Percentiles rank a stretch among this genome's conserved stretches.
Conservation (phyloP, 2,113 vertebrate genomes). For the Dasyornis broadbenti region DNA sequence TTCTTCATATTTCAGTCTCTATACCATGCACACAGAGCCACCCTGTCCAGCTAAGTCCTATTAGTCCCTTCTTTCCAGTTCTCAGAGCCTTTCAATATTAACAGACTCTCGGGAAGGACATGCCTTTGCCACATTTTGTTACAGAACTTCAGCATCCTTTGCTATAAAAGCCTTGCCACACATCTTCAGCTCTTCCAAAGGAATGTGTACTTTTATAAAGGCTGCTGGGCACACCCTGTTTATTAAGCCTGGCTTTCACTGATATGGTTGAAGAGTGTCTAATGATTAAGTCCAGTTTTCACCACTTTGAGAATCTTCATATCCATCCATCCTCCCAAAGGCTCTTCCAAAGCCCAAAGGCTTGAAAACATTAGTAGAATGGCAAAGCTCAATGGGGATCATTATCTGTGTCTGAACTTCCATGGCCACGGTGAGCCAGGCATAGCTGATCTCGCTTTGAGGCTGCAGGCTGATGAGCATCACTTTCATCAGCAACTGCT, state of each 20-base stretch:
- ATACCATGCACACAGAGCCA: neutral
- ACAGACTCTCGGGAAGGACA: rapidly evolving
- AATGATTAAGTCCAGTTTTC: neutral
- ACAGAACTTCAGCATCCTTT: neutral
- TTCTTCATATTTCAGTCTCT: neutral
- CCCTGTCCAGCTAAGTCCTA: neutral
- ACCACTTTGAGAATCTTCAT: neutral
- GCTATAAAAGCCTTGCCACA: neutral
- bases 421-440: neutral
- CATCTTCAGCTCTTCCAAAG: neutral
- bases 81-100: neutral
- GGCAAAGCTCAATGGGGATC: neutral
- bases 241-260: neutral
- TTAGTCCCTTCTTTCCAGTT: neutral
- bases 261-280: neutral
- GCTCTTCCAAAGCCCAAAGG: neutral
- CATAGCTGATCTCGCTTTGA: neutral
- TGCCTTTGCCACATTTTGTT: neutral
- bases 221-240: neutral
- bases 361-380: neutral
- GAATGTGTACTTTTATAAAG: neutral
- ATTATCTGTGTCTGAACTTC: neutral
- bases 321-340: neutral
- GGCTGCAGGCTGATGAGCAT: neutral
- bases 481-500: neutral